Evolutionary conservation across 1,140 invertebrate species (phyloP), one percentile per base, ranked within the genome.

Genomic region (Drosophila novamexicana): DNA sequence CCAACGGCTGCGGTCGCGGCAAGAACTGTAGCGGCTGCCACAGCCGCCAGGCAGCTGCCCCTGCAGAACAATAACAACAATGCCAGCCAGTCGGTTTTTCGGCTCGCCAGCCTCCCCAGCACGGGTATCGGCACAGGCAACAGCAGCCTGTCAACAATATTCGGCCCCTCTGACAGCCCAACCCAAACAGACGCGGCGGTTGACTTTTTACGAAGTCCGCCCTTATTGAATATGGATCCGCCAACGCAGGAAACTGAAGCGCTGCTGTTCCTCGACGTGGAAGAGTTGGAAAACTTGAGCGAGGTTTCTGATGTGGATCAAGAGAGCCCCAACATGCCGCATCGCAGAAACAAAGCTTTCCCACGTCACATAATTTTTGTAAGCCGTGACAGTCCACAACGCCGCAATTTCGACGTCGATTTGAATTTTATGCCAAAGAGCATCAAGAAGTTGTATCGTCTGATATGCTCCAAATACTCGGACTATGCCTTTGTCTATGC

Each of bases 401-500:
- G 18, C 36, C 18, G n/a, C 16, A 45, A 22, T 37, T 16, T 36
- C 18, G 7, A 50, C 9, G 14, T 9, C 7, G 81, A 89, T 29
- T 36, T 89, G 0, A 81, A 68, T 12, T 71, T 80, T 5, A 59
- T 89, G 37, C 84, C 84, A 6, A n/a, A 37, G 0, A 68, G 50
- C 37, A 62, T 89, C 4, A 66, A 54, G 47, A 80, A 77, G n/a
- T 52, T 92, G 1, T 73, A 91, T 59, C 18, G 42, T 4, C 6
- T 86, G 0, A 72, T 92, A 1, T 74, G 73, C 1, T n/a, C 36
- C 1, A 57, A 78, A 0, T 74, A 84, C n/a, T 92, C 91, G 0
- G 91, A 92, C 47, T 92, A 90, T 44, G 59, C 89, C 0, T 92
- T 90, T 49, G 73, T 92, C 6, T 92, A 91, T 45, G 52, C 86